phyloP scores from a whole-genome alignment of 2,113 vertebrate species.

The Prionailurus bengalensis region DNA sequence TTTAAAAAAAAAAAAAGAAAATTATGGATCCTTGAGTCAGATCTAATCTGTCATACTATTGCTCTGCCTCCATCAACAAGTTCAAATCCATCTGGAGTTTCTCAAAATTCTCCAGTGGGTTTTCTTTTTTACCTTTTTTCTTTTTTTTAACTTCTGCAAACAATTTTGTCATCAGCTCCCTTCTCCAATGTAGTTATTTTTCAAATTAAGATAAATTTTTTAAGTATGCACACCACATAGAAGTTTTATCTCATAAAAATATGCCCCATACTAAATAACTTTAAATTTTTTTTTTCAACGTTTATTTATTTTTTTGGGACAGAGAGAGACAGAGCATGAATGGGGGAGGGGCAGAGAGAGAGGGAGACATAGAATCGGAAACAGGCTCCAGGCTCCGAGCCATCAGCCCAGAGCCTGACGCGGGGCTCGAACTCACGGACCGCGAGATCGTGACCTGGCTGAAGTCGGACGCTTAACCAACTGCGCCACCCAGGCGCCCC shows the following conservation, averaged over 20 bases:
- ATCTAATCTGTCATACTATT: neutral
- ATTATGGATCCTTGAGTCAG: conserved; percentile 11
- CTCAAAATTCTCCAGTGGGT: neutral
- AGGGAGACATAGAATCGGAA: too few relatives aligned
- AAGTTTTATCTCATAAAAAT: conserved; percentile 48
- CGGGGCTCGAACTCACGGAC: too few relatives aligned
- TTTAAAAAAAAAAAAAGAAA: neutral
- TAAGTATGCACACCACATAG: conserved; percentile 16
- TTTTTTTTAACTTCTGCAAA: conserved; percentile 20
- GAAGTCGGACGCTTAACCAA: too few relatives aligned
- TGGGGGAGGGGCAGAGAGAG: too few relatives aligned
- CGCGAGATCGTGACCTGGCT: too few relatives aligned
- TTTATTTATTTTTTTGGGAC: too few relatives aligned
- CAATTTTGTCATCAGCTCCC: conserved; percentile 16
- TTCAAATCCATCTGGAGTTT: conserved; percentile 38
- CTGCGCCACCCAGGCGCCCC: neutral
- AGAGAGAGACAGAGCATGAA: too few relatives aligned
- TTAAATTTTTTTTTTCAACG: neutral
- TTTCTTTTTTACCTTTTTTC: neutral
- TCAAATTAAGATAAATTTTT: conserved; percentile 44
- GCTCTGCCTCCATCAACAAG: neutral
- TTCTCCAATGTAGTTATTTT: neutral
- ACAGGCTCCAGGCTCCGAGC: too few relatives aligned
- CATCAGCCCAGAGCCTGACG: too few relatives aligned
- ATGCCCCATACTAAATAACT: neutral